Evolutionary conservation across 35 echinoderm and acorn worm genomes (phyloP).

Genomic region (Holothuria glaberrima): DNA sequence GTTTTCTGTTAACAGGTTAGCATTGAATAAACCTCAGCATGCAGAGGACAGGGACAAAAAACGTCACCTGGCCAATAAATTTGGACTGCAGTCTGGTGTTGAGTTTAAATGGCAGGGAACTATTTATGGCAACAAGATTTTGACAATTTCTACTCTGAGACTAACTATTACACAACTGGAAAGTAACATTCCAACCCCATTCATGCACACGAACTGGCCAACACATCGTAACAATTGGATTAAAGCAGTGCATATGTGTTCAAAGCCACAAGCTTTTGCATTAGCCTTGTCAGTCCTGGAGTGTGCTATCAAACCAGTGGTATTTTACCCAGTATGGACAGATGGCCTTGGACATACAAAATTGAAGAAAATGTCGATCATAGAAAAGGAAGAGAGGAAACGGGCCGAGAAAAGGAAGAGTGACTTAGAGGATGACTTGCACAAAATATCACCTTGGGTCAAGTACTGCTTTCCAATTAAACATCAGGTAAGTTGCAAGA

Average conservation of each 20-base stretch:
- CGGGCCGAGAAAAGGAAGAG: constrained; percentile 81
- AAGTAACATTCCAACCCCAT: constrained; percentile 77
- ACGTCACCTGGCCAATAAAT: constrained; percentile 84
- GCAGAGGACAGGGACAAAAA: constrained; percentile 91
- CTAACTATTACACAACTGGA: constrained; percentile 89
- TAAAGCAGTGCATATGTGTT: constrained; percentile 96
- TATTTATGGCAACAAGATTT: constrained; percentile 79
- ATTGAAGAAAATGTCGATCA: constrained; percentile 72
- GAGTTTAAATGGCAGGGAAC: constrained; percentile 94
- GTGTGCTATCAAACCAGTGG: constrained; percentile 89
- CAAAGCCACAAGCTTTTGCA: constrained; percentile 91
- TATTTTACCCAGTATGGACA: constrained; percentile 79
- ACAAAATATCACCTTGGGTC: constrained; percentile 83
- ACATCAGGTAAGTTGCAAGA: constrained; percentile 75
- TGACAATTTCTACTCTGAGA: constrained; percentile 83
- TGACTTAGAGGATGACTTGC: constrained; percentile 78
- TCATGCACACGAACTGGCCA: constrained; percentile 96
- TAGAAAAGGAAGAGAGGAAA: constrained; percentile 94
- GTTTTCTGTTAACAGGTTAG: constrained; percentile 78
- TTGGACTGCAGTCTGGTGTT: constrained; percentile 62
- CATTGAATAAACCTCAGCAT: constrained; percentile 96
- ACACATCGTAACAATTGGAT: constrained; percentile 96
- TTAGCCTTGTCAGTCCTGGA: constrained; percentile 93
- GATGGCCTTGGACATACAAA: constrained; percentile 87
- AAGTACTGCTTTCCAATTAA: constrained; percentile 96